A percentile compares a stretch with the other conserved stretches of the same genome.
These are phyloP conservation scores for Chesias legatella DNA, from an alignment of 2,888 invertebrate species.

Conservation along the genomic window DNA sequence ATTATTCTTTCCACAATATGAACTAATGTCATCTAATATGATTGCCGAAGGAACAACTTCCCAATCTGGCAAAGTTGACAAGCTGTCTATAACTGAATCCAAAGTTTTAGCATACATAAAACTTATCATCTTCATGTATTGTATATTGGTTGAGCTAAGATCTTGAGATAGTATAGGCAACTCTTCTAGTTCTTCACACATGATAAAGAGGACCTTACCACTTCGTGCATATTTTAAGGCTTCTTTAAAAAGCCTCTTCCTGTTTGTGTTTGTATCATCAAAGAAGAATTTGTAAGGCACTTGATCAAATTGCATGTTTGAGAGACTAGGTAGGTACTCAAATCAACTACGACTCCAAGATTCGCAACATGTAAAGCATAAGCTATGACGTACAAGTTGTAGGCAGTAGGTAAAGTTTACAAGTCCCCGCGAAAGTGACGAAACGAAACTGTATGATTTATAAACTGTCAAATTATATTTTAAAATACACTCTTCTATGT, in stretches of 20 bases:
- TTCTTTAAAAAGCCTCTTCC: constrained; percentile 59
- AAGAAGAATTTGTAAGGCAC: constrained; percentile 44
- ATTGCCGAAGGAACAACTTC: constrained; percentile 59
- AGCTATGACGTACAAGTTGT: too few species aligned
- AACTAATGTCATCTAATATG: constrained; percentile 60
- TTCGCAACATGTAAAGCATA: too few species aligned
- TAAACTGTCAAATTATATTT: too few species aligned
- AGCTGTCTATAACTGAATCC: constrained; percentile 55
- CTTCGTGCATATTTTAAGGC: constrained; percentile 49
- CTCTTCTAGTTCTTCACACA: constrained; percentile 59
- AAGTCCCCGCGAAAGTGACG: too few species aligned
- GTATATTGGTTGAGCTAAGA: constrained; percentile 47
- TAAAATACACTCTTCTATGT: too few species aligned
- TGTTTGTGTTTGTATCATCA: constrained; percentile 44
- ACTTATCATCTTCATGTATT: constrained; percentile 70
- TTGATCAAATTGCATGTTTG: constrained; percentile 14
- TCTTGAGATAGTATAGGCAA: constrained; percentile 66
- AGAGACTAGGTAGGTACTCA: too few species aligned
- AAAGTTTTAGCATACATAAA: constrained; percentile 61
- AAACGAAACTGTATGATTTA: too few species aligned
- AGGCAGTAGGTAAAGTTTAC: too few species aligned
- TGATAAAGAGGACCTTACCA: constrained; percentile 67
- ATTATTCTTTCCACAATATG: constrained; percentile 46
- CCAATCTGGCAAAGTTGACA: constrained; percentile 60
- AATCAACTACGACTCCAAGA: too few species aligned